A percentile compares a stretch with the other conserved stretches of the same genome.
Evolutionary conservation across 2,113 vertebrate genomes (phyloP).

Genomic region (Philantomba maxwellii): DNA sequence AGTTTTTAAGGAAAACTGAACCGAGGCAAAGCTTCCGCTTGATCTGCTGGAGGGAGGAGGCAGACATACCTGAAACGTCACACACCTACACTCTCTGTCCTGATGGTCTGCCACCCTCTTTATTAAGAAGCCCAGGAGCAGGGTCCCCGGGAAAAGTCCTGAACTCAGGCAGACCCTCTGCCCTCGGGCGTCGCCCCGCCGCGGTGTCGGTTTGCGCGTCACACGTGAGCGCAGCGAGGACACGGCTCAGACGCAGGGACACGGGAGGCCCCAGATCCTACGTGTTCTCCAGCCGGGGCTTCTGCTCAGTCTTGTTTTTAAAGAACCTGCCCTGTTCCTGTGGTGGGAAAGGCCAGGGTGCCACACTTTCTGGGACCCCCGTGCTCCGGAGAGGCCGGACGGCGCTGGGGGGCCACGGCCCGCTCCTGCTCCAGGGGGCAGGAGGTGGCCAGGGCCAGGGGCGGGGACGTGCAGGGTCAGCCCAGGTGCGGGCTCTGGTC

Average conservation of each 20-base stretch:
- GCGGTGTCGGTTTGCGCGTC: fast-evolving
- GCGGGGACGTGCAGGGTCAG: fast-evolving
- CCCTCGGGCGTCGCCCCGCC: fast-evolving
- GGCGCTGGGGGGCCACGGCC: neutral
- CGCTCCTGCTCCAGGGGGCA: neutral
- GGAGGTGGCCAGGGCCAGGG: neutral
- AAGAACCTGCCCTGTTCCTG: neutral
- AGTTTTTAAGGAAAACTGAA: neutral
- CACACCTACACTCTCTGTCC: neutral
- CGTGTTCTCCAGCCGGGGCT: fast-evolving
- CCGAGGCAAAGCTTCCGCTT: neutral
- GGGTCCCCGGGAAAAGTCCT: neutral
- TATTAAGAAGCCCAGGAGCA: neutral
- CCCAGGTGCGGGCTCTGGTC: neutral
- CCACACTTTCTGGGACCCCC: neutral
- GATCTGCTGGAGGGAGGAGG: slow-evolving; percentile 4
- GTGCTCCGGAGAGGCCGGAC: fast-evolving
- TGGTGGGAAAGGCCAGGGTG: neutral
- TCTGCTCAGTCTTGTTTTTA: neutral
- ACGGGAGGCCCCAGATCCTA: neutral
- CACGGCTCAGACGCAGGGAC: neutral
- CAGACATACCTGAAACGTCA: slow-evolving; percentile 79
- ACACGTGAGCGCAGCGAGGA: fast-evolving
- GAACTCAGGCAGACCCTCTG: neutral
- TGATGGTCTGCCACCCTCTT: neutral